A percentile compares a stretch with the other conserved stretches of the same genome.
These are phyloP conservation scores for Rhabdomys pumilio DNA, from an alignment of 2,797 vertebrate genomes.

Conservation along the genomic window DNA sequence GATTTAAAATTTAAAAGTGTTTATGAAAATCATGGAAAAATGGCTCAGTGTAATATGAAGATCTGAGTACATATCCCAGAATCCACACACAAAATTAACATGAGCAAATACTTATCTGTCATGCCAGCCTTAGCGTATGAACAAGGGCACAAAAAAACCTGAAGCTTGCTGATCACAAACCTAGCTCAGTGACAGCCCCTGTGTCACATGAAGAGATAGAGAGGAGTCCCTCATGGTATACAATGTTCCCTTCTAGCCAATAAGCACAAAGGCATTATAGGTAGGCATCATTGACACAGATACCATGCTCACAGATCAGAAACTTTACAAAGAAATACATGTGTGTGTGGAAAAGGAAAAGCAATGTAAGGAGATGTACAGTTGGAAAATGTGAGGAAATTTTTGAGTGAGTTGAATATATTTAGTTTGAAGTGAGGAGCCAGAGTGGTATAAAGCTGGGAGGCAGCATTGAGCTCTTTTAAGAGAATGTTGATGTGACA, in stretches of 20 bases:
- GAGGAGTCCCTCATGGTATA: too few relatives aligned
- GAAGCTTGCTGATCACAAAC: neutral
- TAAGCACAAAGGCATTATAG: neutral
- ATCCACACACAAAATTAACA: neutral
- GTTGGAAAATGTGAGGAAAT: neutral
- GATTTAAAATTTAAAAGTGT: neutral
- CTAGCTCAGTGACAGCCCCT: neutral
- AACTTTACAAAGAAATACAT: neutral
- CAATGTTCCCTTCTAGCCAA: neutral
- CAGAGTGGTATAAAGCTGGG: neutral
- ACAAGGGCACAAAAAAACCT: neutral
- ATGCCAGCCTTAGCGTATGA: too few relatives aligned
- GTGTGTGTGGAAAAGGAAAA: neutral
- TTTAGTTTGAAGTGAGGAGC: slow-evolving; percentile 7
- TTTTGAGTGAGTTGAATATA: neutral
- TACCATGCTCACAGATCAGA: neutral
- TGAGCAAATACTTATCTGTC: neutral
- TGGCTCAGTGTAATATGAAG: neutral
- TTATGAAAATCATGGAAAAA: neutral
- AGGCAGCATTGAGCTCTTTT: accelerated
- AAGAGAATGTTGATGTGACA: neutral
- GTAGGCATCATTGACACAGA: neutral
- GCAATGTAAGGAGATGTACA: neutral
- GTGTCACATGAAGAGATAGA: neutral
- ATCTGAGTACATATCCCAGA: neutral